phyloP scores from a whole-genome alignment of 2,888 invertebrate species.

The Lepeophtheirus nordmannii region DNA sequence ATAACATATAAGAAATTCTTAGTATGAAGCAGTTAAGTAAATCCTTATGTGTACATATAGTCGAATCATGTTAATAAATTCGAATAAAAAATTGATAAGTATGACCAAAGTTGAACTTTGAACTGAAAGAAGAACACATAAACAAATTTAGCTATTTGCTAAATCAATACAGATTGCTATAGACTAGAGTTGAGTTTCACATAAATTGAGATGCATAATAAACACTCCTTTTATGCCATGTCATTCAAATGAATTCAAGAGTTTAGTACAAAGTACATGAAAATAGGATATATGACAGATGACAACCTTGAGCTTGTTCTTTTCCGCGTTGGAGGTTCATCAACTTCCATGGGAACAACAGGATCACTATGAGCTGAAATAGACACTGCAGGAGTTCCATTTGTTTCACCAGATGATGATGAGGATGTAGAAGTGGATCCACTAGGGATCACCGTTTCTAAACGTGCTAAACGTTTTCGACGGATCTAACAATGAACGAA shows the following conservation, averaged over 20 bases:
- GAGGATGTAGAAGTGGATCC: neutral
- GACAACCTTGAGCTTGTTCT: neutral
- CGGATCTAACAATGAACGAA: conserved; percentile 45
- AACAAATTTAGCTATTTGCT: neutral
- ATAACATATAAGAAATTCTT: no score
- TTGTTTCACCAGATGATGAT: neutral
- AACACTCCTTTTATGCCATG: no score
- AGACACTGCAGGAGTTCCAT: no score
- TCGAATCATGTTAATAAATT: conserved; percentile 43
- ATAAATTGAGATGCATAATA: no score
- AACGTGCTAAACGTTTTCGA: conserved; percentile 54
- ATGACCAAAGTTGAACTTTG: neutral
- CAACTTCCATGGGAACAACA: conserved; percentile 42
- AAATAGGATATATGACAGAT: neutral
- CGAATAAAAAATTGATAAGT: conserved; percentile 34
- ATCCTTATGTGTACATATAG: no score
- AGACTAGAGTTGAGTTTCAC: no score
- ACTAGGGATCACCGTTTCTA: conserved; percentile 34
- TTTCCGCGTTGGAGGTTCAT: conserved; percentile 33
- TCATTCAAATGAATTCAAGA: no score
- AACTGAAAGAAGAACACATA: conserved; percentile 20
- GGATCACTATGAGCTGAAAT: no score
- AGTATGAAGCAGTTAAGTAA: neutral
- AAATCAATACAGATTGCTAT: neutral
- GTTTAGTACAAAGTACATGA: no score